Base-by-base conservation (phyloP, 2,888 invertebrate species). In the Seladonia tumulorum region DNA sequence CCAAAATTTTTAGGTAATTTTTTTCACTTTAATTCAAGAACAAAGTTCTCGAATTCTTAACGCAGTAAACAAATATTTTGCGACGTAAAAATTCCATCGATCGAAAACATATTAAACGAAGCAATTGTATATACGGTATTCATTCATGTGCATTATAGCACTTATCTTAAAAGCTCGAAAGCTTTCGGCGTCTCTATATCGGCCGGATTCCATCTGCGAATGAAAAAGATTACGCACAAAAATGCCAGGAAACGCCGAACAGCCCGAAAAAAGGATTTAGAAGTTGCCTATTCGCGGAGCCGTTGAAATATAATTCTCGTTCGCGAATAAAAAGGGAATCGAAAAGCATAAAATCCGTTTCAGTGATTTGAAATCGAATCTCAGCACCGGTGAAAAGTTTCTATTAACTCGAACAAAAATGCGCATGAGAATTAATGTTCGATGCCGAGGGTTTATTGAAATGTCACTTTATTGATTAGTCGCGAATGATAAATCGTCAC, bases 111-210 rank as follows among this genome's bases (percentile, higher is more conserved):
- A 79, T 86, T 81, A 87, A 76, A 25, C 70, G 22, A 68, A 66
- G 39, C 81, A 86, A 82, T 81, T 78, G 74, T 66, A 76, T 25
- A 60, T 81, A 81, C 80, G 29, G 45, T 75, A 29, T 86, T 74
- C 79, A 86, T 91, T 88, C 81, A 75, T 60, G 83, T 74, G 86
- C 88, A 83, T 83, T 86, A 76, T 78, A 86, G 86, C 88, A 90
- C 88, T 91, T 91, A 90, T 90, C 88, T 87, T 86, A 81, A 91
- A 91, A 90, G 91, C 90, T 60, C 83, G 83, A 88, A 87, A 83
- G 90, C 88, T 81, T 73, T 88, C 83, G 85, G 29, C 73, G 42
- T 87, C 82, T 81, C 89, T 84, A 70, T 85, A 83, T 83, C 76
- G 83, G 81, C 63, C 57, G 82, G 74, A 76, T 87, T 85, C 81